Evolutionary conservation across 92 coral and sea anemone species (phyloP).

Genomic region (Parazoanthus darwini): DNA sequence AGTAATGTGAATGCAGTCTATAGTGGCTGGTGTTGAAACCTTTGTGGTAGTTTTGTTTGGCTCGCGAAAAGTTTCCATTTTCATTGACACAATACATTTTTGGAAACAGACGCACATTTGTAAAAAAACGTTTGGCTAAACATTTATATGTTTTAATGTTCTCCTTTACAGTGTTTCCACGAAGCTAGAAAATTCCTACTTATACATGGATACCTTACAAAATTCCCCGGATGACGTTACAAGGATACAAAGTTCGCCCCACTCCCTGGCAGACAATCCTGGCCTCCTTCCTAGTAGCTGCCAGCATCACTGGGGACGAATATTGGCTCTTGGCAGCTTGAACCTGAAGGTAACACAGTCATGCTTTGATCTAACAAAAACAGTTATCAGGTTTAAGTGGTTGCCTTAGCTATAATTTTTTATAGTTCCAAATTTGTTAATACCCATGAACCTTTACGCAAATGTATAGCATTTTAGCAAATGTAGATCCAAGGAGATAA

Average conservation of each 20-base stretch:
- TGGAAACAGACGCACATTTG: neutral
- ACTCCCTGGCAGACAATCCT: conserved; percentile 71
- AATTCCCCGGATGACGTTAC: conserved; percentile 23
- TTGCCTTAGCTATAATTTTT: neutral
- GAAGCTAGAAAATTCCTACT: conserved; percentile 78
- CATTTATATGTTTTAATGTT: neutral
- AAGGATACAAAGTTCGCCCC: conserved; percentile 27
- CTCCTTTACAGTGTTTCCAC: conserved; percentile 53
- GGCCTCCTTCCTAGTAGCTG: conserved; percentile 72
- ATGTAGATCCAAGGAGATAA: no score
- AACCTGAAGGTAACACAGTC: conserved; percentile 64
- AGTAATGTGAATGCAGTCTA: no score
- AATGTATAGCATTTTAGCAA: no score
- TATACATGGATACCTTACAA: conserved; percentile 66
- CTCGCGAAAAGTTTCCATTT: neutral
- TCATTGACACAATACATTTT: no score
- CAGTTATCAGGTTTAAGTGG: neutral
- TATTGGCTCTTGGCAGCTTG: conserved; percentile 86
- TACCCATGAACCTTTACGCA: no score
- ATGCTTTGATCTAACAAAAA: neutral
- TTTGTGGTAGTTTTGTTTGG: neutral
- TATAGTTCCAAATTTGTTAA: neutral
- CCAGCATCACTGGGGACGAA: conserved; percentile 93
- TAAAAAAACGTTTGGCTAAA: neutral
- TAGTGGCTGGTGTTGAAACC: neutral